These are phyloP conservation scores for Bothrops jararaca DNA, from an alignment of 2,113 vertebrate genomes.

Conservation along the genomic window DNA sequence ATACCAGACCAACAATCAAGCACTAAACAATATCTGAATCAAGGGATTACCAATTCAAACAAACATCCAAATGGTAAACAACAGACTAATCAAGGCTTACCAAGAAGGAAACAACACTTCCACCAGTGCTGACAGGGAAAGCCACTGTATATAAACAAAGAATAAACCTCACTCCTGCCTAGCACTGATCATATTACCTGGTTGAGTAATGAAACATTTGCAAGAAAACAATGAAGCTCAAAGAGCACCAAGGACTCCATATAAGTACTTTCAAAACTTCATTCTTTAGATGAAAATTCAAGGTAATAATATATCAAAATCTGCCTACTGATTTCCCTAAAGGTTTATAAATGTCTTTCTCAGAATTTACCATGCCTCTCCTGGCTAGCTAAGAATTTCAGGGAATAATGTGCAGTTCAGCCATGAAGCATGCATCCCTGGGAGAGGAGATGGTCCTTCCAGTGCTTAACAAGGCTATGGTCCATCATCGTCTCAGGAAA, in stretches of 20 bases:
- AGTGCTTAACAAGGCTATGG: background rate
- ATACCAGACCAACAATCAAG: background rate
- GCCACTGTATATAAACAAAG: background rate
- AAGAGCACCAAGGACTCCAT: background rate
- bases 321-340: background rate
- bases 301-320: background rate
- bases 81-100: too few species aligned
- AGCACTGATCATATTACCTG: background rate
- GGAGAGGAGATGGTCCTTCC: background rate
- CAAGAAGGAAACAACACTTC: background rate
- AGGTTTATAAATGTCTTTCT: background rate
- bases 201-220: background rate
- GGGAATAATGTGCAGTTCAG: background rate
- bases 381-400: background rate
- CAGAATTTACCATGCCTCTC: background rate
- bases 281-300: background rate
- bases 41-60: background rate
- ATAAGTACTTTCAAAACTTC: background rate
- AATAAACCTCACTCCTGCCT: background rate
- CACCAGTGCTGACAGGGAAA: background rate
- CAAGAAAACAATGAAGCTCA: background rate
- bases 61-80: too few species aligned
- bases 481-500: background rate
- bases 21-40: background rate
- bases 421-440: background rate